Evolutionary conservation across 2,888 invertebrate species (phyloP).

Genomic region (Catocala nupta): DNA sequence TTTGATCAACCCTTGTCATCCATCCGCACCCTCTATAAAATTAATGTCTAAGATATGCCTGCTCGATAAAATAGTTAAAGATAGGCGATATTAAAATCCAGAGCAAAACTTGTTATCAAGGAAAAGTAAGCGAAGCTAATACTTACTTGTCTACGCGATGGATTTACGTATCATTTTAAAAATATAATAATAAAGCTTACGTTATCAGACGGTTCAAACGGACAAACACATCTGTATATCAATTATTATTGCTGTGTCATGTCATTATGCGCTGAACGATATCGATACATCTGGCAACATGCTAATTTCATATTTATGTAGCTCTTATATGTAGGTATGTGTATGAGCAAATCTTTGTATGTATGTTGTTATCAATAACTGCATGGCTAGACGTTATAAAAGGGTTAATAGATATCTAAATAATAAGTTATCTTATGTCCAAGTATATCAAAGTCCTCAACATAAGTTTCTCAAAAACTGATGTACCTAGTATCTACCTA

Average conservation of each 20-base stretch:
- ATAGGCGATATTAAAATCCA: too few species aligned
- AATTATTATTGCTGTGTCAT: constrained; percentile 43
- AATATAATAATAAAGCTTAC: constrained; percentile 32
- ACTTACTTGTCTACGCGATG: too few species aligned
- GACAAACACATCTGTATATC: constrained; percentile 36
- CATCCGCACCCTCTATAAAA: too few species aligned
- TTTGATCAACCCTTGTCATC: not conserved
- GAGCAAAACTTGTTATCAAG: too few species aligned
- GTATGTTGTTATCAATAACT: constrained; percentile 31
- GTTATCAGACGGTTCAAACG: constrained; percentile 44
- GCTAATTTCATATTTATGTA: not conserved
- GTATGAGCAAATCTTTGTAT: not conserved
- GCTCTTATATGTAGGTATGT: not conserved
- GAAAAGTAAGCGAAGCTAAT: too few species aligned
- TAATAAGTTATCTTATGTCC: not conserved
- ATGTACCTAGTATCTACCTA: too few species aligned
- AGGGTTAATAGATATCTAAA: constrained; percentile 16
- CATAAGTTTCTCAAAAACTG: too few species aligned
- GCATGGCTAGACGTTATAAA: constrained; percentile 35
- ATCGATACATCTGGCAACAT: constrained; percentile 34
- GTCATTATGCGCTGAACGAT: constrained; percentile 43
- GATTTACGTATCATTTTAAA: constrained; percentile 38
- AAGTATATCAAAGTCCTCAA: too few species aligned
- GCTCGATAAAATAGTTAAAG: too few species aligned
- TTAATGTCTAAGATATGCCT: too few species aligned